Base-by-base conservation (phyloP, 2,888 invertebrate genomes). In the Sphecodes monilicornis region DNA sequence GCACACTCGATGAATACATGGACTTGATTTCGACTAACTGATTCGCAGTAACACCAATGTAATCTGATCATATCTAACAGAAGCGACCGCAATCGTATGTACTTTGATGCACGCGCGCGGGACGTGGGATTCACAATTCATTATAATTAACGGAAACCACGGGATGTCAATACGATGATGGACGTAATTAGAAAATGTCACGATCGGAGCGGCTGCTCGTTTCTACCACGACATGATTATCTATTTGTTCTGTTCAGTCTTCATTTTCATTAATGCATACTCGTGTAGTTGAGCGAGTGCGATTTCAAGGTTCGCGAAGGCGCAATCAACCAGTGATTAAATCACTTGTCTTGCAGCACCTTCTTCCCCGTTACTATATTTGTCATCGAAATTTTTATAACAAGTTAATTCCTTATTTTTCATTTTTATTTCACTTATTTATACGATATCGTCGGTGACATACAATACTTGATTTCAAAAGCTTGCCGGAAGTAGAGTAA, bases 281-380 rank as follows among this genome's bases (percentile, higher is more conserved):
- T 72, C 70, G 39, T 3, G 22, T 5, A 68, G 68, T 41, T 72
- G 66, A 75, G 57, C 75, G 29, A 46, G 46, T 68, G 29, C 43
- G 60, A 76, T 77, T 50, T 60, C 77, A 64, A 81, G 73, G 46
- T 81, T 75, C 71, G 88, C 72, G 88, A 91, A 91, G 91, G 92
- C 91, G 92, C 91, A 92, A 93, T 92, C 91, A 90, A 92, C 90
- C 83, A 81, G 77, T 87, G 88, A 93, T 93, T 92, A 91, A 46
- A 81, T 78, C 46, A 68, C 78, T 66, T 66, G 43, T 39, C n/a
- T 13, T 1, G 22, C 13, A 1, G 10, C n/a, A 29, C 16, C 57
- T 4, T 69, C 36, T 16, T 2, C 26, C 6, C 26, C 10, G 57
- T 26, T 26, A 1, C 18, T 3, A 22, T 57, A 10, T 39, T 36